Conservation (phyloP, 2,888 invertebrate genomes). For the Ceratothoa steindachneri region DNA sequence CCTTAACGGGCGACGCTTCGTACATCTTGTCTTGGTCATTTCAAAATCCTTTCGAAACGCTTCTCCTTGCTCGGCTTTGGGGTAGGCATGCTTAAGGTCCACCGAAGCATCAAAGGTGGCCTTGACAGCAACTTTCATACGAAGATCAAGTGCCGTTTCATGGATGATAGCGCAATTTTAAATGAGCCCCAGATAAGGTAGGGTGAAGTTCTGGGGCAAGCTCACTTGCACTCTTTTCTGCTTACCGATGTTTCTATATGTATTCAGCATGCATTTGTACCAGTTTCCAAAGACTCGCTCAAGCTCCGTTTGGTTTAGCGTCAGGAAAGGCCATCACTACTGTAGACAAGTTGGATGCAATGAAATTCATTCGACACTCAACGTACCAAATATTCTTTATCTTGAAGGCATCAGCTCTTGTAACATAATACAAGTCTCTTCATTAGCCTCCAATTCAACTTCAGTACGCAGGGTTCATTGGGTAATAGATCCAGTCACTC, state of each 20-base stretch:
- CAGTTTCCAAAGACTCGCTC: constrained; percentile 90
- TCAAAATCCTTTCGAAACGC: constrained; percentile 84
- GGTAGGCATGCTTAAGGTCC: constrained; percentile 87
- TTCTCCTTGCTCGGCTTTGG: constrained; percentile 57
- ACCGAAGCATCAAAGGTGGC: constrained; percentile 90
- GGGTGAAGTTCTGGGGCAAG: constrained; percentile 84
- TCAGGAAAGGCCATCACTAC: constrained; percentile 92
- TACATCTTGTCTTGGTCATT: constrained; percentile 79
- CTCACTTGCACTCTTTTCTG: constrained; percentile 88
- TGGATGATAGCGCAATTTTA: constrained; percentile 92
- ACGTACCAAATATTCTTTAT: constrained; percentile 91
- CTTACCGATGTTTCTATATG: constrained; percentile 80
- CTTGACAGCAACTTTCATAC: constrained; percentile 92
- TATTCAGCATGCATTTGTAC: constrained; percentile 98
- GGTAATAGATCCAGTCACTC: constrained; percentile 98
- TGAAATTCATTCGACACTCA: constrained; percentile 97
- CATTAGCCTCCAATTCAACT: constrained; percentile 75
- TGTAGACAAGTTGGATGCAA: constrained; percentile 94
- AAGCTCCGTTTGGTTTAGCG: constrained; percentile 93
- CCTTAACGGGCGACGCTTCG: constrained; percentile 98
- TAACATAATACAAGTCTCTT: constrained; percentile 93
- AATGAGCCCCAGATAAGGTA: constrained; percentile 93
- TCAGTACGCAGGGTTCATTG: constrained; percentile 82
- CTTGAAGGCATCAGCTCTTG: constrained; percentile 82
- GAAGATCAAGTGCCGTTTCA: constrained; percentile 72